Evolutionary conservation across 53 echinoderm and acorn worm genomes (phyloP), one percentile per base, ranked within the genome.

Genomic region (Holothuria scabra): DNA sequence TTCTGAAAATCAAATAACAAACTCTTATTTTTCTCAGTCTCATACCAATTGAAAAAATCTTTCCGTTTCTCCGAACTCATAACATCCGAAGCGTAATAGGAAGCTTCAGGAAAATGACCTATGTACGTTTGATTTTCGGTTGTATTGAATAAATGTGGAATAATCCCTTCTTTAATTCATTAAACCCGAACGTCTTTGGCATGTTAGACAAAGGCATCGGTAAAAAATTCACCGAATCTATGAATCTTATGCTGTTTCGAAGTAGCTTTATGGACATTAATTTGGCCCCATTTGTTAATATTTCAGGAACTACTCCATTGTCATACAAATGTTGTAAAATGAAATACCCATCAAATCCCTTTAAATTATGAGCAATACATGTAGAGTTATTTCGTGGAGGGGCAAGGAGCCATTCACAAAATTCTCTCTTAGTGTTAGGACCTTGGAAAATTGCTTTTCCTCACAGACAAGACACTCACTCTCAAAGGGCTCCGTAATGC

Each of bases 151-250:
- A 74, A 56, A 38, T 88, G 83, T 1, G 88, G 55, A 84, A 88
- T 61, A 2, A 83, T n/a, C 88, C 52, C 35, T 88, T 88, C 23
- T 76, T 83, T 13, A 88, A 24, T 23, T 83, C 88, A 12, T 28
- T 33, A 3, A 88, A 33, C 3, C 88, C 84, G 33, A 88, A 88
- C 2, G 83, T 88, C 11, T 29, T 72, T 5, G 85, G 85, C 4
- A 89, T 21, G 5, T 22, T 56, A 22, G 85, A 31, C 35, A 89
- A 46, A 13, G 89, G 81, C 85, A 89, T 89, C 1, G 81, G 60
- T 20, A 89, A 9, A 64, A 89, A 80, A 44, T 81, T 85, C 14
- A 85, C 30, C 0, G 85, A 85, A 23, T 85, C 85, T 2, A 85
- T 85, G n/a, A 85, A 85, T 8, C 75, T 59, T 26, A 86, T 10